Evolutionary conservation across 2,113 vertebrate species (phyloP).

Genomic region (Ceyx margarethae): DNA sequence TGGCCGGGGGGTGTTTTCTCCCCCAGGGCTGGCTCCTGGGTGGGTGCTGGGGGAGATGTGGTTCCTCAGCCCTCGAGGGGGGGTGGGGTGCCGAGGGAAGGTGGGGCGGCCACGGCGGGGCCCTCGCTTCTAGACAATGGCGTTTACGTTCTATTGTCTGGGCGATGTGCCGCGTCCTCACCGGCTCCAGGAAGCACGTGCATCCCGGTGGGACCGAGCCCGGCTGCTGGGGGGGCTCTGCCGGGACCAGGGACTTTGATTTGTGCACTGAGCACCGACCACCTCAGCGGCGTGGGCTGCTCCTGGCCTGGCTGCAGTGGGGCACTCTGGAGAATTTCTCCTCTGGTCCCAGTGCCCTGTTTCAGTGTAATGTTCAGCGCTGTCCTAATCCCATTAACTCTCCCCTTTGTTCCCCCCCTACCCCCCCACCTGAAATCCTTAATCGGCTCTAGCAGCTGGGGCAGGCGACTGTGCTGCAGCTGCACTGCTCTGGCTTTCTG

Average conservation of each 20-base stretch:
- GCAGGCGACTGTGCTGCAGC: not conserved
- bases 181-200: not conserved
- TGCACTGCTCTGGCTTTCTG: not conserved
- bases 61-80: not conserved
- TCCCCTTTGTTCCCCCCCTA: slow-evolving; percentile 24
- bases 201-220: not conserved
- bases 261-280: not conserved
- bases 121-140: slow-evolving; percentile 34
- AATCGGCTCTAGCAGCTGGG: not conserved
- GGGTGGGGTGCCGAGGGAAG: not conserved
- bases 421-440: not conserved
- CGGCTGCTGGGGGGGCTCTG: not conserved
- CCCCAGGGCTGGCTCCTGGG: not conserved
- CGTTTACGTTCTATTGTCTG: slow-evolving; percentile 42
- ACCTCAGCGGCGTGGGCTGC: not conserved
- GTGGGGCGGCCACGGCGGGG: not conserved
- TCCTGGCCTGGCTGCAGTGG: not conserved
- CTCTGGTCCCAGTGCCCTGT: not conserved
- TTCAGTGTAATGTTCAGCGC: not conserved
- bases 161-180: not conserved
- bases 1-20: not conserved
- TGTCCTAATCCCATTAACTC: slow-evolving; percentile 18
- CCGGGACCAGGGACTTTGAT: not conserved
- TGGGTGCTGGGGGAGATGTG: not conserved
- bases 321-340: not conserved